Percentiles rank a stretch among this genome's conserved stretches.
Evolutionary conservation across 92 coral and sea anemone species (phyloP).

Genomic region (Epizoanthus fatuus): DNA sequence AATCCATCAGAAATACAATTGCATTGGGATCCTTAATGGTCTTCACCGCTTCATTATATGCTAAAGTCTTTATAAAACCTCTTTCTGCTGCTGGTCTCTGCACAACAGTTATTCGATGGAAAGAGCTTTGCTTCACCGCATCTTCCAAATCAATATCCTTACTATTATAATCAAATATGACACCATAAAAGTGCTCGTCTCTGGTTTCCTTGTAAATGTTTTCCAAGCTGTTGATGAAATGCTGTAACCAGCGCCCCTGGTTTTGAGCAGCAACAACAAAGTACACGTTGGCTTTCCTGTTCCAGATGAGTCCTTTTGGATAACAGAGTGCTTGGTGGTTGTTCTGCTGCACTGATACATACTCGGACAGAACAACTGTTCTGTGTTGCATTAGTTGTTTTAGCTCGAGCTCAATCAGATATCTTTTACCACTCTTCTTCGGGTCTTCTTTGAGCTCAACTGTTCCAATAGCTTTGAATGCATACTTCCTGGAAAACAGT

Average conservation of each 20-base stretch:
- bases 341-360: neutral
- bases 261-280: slow-evolving; percentile 10
- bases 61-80: neutral
- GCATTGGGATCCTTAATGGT: slow-evolving; percentile 7
- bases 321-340: neutral
- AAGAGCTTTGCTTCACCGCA: neutral
- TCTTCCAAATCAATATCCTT: neutral
- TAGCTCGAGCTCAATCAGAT: slow-evolving; percentile 1
- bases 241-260: slow-evolving; percentile 19
- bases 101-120: neutral
- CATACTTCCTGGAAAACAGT: neutral
- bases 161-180: slow-evolving; percentile 11
- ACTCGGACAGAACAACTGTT: slow-evolving; percentile 14
- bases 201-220: neutral
- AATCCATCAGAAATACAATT: neutral
- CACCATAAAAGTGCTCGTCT: slow-evolving; percentile 12
- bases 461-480: neutral
- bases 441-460: slow-evolving; percentile 1
- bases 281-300: neutral
- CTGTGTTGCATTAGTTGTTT: neutral
- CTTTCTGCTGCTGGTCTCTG: neutral
- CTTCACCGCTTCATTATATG: neutral
- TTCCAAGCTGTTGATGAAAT: slow-evolving; percentile 22
- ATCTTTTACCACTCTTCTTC: neutral
- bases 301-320: slow-evolving; percentile 1